Evolutionary conservation across 1,140 invertebrate species (phyloP).

Genomic region (Spodoptera litura): DNA sequence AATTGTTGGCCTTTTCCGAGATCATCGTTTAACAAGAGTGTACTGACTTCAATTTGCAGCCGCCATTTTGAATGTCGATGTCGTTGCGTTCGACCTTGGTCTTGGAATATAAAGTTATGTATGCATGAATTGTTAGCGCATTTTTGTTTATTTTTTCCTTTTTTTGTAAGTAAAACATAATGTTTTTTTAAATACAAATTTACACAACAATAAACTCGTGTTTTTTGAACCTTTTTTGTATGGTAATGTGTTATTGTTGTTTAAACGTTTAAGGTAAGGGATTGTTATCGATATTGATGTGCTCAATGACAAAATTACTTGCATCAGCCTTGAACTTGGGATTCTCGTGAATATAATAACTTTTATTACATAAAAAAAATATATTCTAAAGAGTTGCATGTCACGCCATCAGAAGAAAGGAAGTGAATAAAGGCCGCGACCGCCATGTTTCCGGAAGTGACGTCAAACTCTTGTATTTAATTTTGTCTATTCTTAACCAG

Average conservation of each 20-base stretch:
- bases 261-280: too few relatives aligned
- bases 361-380: background rate
- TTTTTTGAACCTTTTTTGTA: background rate
- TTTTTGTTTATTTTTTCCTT: constrained; percentile 14
- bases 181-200: background rate
- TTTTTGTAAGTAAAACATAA: background rate
- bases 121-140: constrained; percentile 33
- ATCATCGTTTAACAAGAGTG: constrained; percentile 59
- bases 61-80: constrained; percentile 61
- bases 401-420: constrained; percentile 11
- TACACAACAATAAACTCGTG: background rate
- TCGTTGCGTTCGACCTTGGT: constrained; percentile 52
- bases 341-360: too few relatives aligned
- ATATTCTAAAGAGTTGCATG: constrained; percentile 4
- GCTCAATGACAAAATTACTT: too few relatives aligned
- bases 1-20: constrained; percentile 71
- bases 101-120: constrained; percentile 49
- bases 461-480: constrained; percentile 33
- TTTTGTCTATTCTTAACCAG: constrained; percentile 36
- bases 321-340: too few relatives aligned
- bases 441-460: constrained; percentile 28
- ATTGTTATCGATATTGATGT: too few relatives aligned
- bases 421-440: constrained; percentile 36
- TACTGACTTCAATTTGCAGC: constrained; percentile 47
- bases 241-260: too few relatives aligned